Evolutionary conservation across 2,797 vertebrate species (phyloP).

Genomic region (Spinibarbus caldwelli): DNA sequence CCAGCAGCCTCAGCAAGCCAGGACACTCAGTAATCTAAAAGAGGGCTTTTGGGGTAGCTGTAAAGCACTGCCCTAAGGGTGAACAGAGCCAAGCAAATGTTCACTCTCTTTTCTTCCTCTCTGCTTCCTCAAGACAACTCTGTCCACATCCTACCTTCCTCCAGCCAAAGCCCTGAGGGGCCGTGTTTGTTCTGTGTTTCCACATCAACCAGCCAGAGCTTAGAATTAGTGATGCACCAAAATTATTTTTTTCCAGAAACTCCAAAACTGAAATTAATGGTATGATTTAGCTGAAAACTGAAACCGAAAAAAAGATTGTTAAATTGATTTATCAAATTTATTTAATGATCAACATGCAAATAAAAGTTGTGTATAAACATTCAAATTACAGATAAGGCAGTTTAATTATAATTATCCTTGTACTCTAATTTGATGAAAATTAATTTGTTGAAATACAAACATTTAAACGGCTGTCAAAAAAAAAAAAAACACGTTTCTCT

Average conservation of each 20-base stretch:
- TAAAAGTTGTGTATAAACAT: background rate
- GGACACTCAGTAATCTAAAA: conserved; percentile 45
- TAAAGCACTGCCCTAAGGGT: conserved; percentile 43
- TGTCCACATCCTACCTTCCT: conserved; percentile 15
- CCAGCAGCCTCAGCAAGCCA: background rate
- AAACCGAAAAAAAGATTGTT: background rate
- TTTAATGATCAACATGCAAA: background rate
- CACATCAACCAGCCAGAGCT: background rate
- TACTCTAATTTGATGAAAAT: background rate
- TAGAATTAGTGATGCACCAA: conserved; percentile 4
- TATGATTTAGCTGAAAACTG: background rate
- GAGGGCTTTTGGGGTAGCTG: conserved; percentile 16
- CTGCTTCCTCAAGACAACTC: conserved; percentile 32
- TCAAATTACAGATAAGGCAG: background rate
- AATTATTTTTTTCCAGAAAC: background rate
- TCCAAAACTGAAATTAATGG: background rate
- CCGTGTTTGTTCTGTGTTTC: conserved; percentile 1
- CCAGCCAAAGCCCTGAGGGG: conserved; percentile 19
- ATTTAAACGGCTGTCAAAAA: background rate
- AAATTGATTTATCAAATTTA: background rate
- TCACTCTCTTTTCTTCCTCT: background rate
- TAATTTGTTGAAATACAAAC: too few species aligned
- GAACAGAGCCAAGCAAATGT: conserved; percentile 34
- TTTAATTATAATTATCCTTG: background rate
- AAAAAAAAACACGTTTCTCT: background rate